Base-by-base conservation (phyloP, 2,113 vertebrate genomes). In the Narcine bancroftii region DNA sequence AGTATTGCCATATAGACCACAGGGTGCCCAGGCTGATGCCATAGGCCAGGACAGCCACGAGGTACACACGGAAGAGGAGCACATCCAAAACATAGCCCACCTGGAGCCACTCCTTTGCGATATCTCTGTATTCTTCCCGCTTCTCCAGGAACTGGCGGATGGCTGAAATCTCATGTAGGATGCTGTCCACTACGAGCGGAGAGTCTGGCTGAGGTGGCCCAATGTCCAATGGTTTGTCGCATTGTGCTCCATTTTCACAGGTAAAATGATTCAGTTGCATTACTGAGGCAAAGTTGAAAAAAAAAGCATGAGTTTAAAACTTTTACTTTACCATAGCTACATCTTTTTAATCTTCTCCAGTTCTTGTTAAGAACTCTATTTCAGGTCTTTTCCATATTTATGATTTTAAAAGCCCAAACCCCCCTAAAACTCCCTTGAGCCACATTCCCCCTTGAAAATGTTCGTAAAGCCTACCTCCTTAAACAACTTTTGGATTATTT, bases 1-100 rank as follows among this genome's bases (percentile, higher is more conserved):
- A 96, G 0, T 97, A 96, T 93, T 97, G 96, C 98, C 98, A 99
- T 92, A 98, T 94, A 0, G 98, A 98, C 98, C 99, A 99, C 93
- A 99, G 96, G 0, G 95, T 96, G n/a, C 97, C 96, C 95, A 99
- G 94, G 0, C 98, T 99, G 96, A 97, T 36, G 92, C 95, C 96
- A 93, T 99, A 99, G 66, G 97, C 96, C 94, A 99, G 94, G 93
- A 99, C 94, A 0, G 97, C 97, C 71, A 95, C 94, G 93, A 99
- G n/a, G 94, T 99, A 99, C 0, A 97, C 94, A 0, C 98, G 96
- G 95, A 99, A 99, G 2, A 99, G 97, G 93, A 99, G 96, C 77
- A 96, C 95, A 0, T 99, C 98, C 93, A 99, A 93, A 87, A 99
- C 97, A 0, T 98, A 98, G 93, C 98, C 99, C 66, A 99, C 97